These are phyloP conservation scores for Poecilia wingei DNA, from an alignment of 2,797 vertebrate genomes.

Conservation along the genomic window DNA sequence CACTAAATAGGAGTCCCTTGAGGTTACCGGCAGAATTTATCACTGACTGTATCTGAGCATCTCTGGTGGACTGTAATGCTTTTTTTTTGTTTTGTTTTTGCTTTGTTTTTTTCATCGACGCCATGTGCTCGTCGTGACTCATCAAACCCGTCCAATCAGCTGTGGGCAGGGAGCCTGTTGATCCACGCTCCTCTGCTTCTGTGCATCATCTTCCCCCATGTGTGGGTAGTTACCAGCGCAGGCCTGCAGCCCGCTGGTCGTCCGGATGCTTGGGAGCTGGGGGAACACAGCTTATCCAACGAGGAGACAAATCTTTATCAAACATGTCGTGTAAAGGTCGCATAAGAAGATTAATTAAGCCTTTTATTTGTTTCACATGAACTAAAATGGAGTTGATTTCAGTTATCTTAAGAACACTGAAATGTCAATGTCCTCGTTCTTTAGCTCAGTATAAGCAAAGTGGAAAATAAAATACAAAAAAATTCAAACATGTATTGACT, in stretches of 20 bases:
- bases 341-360: background rate
- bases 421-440: background rate
- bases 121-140: slow-evolving; percentile 39
- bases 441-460: background rate
- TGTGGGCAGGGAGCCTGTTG: slow-evolving; percentile 30
- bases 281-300: background rate
- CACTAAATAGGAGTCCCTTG: background rate
- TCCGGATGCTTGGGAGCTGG: background rate
- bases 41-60: background rate
- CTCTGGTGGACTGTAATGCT: background rate
- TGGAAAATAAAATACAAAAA: background rate
- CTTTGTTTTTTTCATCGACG: background rate
- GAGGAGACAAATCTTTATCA: slow-evolving; percentile 1
- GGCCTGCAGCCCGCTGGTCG: background rate
- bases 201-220: background rate
- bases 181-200: slow-evolving; percentile 32
- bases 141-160: slow-evolving; percentile 47
- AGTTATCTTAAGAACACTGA: background rate
- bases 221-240: background rate
- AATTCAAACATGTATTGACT: background rate
- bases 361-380: background rate
- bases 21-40: background rate
- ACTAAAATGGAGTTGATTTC: background rate
- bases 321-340: background rate
- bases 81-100: background rate